Base-by-base conservation (phyloP, 2,888 invertebrate species). In the Arctia plantaginis region DNA sequence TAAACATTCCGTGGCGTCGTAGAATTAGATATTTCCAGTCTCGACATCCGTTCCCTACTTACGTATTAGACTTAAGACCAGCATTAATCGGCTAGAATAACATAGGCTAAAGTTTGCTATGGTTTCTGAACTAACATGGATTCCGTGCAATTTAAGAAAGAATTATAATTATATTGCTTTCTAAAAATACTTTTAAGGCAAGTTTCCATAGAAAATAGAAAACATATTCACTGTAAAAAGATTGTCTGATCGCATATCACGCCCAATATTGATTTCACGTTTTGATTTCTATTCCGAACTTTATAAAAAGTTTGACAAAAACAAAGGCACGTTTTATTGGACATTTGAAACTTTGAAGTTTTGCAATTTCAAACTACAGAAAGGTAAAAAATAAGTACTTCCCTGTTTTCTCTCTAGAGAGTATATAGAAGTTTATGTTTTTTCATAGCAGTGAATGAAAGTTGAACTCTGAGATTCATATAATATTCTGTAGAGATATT, bases 31-130 rank as follows among this genome's bases (percentile, higher is more conserved):
- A 27, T 12, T 59, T 0, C 10, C 13, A 12, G 3, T 1, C 27
- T 13, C 2, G 10, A 51, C n/a, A 23, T 1, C 7, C 20, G 23
- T 51, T 23, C 51, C 6, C 20, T 20, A 51, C n/a, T 51, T 59
- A 20, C 47, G 3, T 20, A 47, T 20, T 15, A 18, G 47, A 4
- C 18, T 20, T 20, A 7, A 51, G 23, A 51, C 3, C 13, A 30
- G 79, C 73, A 59, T 79, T 75, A 74, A 71, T 74, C 51, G 82
- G 79, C 72, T 85, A 78, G 77, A 66, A 83, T 85, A 81, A 83
- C 67, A 27, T 15, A 68, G 76, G 74, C 75, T 83, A 47, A 81
- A 72, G 65, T 73, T 64, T 23, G n/a, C 51, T 76, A 81, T 39
- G 77, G 81, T 79, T 85, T 85, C 79, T 59, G 70, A 74, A 77